These are phyloP conservation scores for Strigops habroptila DNA, from an alignment of 2,113 vertebrate genomes.

Conservation along the genomic window DNA sequence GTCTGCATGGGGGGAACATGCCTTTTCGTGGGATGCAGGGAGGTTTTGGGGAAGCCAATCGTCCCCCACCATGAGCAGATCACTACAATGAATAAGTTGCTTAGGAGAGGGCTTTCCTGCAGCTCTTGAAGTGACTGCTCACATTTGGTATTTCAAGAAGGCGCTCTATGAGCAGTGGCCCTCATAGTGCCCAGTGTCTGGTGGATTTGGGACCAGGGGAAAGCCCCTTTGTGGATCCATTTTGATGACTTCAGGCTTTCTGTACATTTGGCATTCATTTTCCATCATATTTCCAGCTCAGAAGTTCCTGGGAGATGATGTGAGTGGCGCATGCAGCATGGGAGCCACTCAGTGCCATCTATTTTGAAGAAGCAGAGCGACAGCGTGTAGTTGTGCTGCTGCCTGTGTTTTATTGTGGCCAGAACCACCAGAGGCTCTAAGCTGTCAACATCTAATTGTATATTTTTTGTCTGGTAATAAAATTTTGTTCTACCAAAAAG, in stretches of 20 bases:
- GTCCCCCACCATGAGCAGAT: not conserved
- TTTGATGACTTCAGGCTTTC: not conserved
- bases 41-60: not conserved
- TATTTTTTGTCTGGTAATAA: not conserved
- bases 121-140: not conserved
- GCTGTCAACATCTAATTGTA: not conserved
- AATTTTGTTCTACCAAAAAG: not conserved
- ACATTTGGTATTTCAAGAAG: not conserved
- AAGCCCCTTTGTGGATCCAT: not conserved
- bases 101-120: not conserved
- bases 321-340: not conserved
- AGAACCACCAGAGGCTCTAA: not conserved
- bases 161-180: not conserved
- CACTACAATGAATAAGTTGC: not conserved
- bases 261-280: not conserved
- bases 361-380: not conserved
- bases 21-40: not conserved
- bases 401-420: not conserved
- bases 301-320: not conserved
- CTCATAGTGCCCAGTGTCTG: rapidly evolving
- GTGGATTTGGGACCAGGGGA: not conserved
- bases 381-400: rapidly evolving
- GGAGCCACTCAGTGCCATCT: not conserved
- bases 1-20: rapidly evolving
- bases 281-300: not conserved